Evolutionary conservation across 2,797 vertebrate species (phyloP), one percentile per base, ranked within the genome.

Genomic region (Masticophis lateralis): DNA sequence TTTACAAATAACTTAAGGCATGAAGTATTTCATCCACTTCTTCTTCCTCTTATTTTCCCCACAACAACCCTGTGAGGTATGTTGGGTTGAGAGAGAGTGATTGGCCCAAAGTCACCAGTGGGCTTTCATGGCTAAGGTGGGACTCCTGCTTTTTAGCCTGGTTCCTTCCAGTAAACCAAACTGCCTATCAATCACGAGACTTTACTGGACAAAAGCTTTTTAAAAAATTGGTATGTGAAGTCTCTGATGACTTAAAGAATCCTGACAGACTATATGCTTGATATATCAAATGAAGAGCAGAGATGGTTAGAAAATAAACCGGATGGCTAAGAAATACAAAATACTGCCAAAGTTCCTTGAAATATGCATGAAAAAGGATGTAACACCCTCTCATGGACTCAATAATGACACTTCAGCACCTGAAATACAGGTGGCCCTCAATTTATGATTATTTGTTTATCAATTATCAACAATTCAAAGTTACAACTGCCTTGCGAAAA

Each of bases 311-410:
- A 66, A 87, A 92, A 92, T 43, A 66, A 20, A 92, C 13, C 28
- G 51, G 47, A 53, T 66, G 53, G 59, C 37, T 63, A 9, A 92
- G 91, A 47, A 87, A 92, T 92, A 25, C n/a, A 87, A 92, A 91
- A 60, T 56, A 91, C 32, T 83, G 27, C 53, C 74, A 57, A 91
- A 87, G 79, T 53, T 87, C 47, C 47, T n/a, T 91, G 59, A 61
- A 83, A 74, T 83, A 87, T 43, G 28, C 60, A 28, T 63, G 47
- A 53, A 91, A 91, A 51, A 91, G 28, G 59, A 83, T 87, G 28
- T 87, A 87, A 92, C 59, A 87, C 51, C 37, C 13, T 91, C 47
- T 56, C 53, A 55, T 37, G 86, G 86, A 87, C 60, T 66, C 2
- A 91, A 37, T 25, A 91, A 83, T 79, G 22, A 61, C 83, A 91